Evolutionary conservation across 35 echinoderm and acorn worm genomes (phyloP), one percentile per base, ranked within the genome.

Genomic region (Hemicentrotus pulcherrimus): DNA sequence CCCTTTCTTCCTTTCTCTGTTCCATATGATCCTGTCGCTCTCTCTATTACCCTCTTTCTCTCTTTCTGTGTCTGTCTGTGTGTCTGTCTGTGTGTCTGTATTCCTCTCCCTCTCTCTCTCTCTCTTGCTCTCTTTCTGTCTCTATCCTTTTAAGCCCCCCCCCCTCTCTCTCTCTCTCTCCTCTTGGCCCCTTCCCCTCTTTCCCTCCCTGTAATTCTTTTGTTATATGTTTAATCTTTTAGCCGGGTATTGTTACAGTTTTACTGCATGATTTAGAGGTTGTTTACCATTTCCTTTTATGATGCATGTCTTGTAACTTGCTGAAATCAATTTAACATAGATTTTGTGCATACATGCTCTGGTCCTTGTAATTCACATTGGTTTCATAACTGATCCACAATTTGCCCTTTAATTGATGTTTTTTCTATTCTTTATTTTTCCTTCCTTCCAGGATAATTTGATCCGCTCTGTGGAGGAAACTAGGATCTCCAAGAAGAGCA

Each of bases 401-500:
- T 86, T 33, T 32, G 18, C 18, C 15, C 22, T 71, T 31, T 86
- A 12, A 50, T 46, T 31, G 86, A 7, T 71, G 28, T 22, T 11
- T 71, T 32, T 48, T 32, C 32, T 32, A 22, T 96, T 6, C 28
- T 32, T 45, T 41, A 47, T 31, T 52, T 89, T 61, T 1, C 28
- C 94, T 24, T 70, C 55, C 41, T 50, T 91, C 9, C 86, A 99
- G 98, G 97, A 98, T 92, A 88, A 94, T 88, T 91, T 96, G 48
- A 94, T 97, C 47, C 96, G 95, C 86, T 96, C 98, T 14, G 96
- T 99, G 18, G 94, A 97, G 60, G 98, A 99, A 48, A 97, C 97
- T 13, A 97, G 94, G 88, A 88, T 99, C 15, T 97, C 97, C 2
- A 99, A 97, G 97, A 99, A 97, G 94, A 97, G 97, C 65, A 96